Base-by-base conservation (phyloP, 2,797 vertebrate genomes). In the Ciconia nigra region DNA sequence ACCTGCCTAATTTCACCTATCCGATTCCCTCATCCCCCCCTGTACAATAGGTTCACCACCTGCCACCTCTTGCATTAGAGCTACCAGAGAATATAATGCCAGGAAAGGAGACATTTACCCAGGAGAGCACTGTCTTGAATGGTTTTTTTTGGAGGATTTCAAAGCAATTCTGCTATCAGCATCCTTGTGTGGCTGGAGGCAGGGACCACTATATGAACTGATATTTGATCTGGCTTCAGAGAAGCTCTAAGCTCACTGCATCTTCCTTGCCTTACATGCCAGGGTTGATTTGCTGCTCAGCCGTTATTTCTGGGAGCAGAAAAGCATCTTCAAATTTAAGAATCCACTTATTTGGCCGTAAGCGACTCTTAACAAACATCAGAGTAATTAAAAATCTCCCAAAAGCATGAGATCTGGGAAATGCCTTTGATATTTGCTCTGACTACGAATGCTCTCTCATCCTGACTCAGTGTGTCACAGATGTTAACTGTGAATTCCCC, bases 361-460 rank as follows among this genome's bases (percentile, higher is more conserved):
- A 91, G 95, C 80, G 10, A 81, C 92, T 95, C 90, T 83, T 93
- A 87, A 96, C 13, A 37, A 93, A 92, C 86, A 94, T 67, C 91
- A 78, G 94, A 72, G 92, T 94, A 96, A 97, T 97, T 97, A 97
- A 95, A 95, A 84, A 39, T n/a, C 88, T 87, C 93, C 95, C 88
- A 52, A 77, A 93, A 92, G 74, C 88, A 11, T 2, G 7, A 86
- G 90, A 82, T 51, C 33, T 37, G 71, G 77, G 74, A 89, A 77
- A 63, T 46, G 92, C 63, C 92, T 97, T 96, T 97, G 94, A 96
- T 91, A 87, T 71, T 65, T 94, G 86, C 92, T 96, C 81, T 74
- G 83, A 82, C 86, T 85, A 57, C 0, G 3, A 87, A 74, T 6
- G 81, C 74, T 76, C 73, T 96, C 96, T 96, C 95, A 95, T 97